Base-by-base conservation (phyloP, 2,888 invertebrate genomes). In the Unio delphinus region DNA sequence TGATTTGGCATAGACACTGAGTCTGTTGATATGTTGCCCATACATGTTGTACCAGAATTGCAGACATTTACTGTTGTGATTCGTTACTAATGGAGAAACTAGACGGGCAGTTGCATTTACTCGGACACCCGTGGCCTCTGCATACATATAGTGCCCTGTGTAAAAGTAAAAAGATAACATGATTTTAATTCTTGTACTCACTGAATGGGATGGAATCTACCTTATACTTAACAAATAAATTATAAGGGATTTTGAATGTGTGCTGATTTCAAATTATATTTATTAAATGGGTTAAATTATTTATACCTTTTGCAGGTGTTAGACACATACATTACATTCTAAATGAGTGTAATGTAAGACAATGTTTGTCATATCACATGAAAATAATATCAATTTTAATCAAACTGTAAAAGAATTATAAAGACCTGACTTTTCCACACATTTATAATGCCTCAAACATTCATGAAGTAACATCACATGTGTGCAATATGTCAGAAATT, bases 81-180 rank as follows among this genome's bases (percentile, higher is more conserved):
- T 78, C 8, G 69, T 74, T 5, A 69, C 73, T 1, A 57, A 64
- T 5, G 80, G 85, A 59, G 83, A 79, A 34, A 84, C 74, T 20
- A 85, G 73, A 55, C 82, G 69, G 20, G 83, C 80, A 30, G 76
- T 84, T 45, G 79, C 66, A 54, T 79, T 80, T 8, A 57, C 57
- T 7, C 28, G 67, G 23, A 69, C 63, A 45, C 75, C 75, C 17
- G 91, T 88, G 0, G 93, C 92, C 82, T 93, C 92, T 67, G 93
- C 92, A 84, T 90, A 92, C 18, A 92, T 91, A 80, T 92, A 93
- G 66, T 83, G 80, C 57, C 85, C 85, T 83, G 61, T 3, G 68
- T 75, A 56, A 54, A 54, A 65, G 64, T 17, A 30, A 63, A 20
- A 20, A 30, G 30, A 1, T 56, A 30, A 61, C 61, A 26, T 28